A percentile compares a stretch with the other conserved stretches of the same genome.
phyloP scores from a whole-genome alignment of 2,113 vertebrate genomes.

The Raja brachyura region DNA sequence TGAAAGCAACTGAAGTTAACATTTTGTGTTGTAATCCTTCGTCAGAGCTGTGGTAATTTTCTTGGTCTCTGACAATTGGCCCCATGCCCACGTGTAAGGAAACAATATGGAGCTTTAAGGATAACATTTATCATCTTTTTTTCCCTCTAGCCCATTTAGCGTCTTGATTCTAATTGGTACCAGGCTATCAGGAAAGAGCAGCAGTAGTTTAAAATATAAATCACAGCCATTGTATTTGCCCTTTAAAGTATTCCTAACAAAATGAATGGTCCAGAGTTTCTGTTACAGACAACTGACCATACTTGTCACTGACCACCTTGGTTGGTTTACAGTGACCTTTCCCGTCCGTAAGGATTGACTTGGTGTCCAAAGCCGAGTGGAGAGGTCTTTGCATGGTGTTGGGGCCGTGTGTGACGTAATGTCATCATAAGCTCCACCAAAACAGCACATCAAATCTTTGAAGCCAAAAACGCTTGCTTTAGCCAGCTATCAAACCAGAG shows the following conservation, averaged over 20 bases:
- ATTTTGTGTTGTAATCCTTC: not conserved
- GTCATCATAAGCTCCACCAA: too few relatives aligned
- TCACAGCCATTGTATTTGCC: not conserved
- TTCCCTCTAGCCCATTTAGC: not conserved
- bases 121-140: not conserved
- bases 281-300: too few relatives aligned
- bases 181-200: not conserved
- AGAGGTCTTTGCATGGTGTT: too few relatives aligned
- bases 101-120: not conserved
- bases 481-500: too few relatives aligned
- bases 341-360: too few relatives aligned
- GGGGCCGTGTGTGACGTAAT: too few relatives aligned
- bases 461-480: too few relatives aligned
- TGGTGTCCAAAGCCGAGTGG: too few relatives aligned
- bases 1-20: not conserved
- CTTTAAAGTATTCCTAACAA: not conserved
- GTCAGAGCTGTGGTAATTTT: not conserved
- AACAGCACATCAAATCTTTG: too few relatives aligned
- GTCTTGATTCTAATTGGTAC: not conserved
- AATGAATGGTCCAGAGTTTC: not conserved
- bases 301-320: too few relatives aligned
- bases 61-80: not conserved
- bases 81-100: not conserved
- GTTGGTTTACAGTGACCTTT: too few relatives aligned
- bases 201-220: not conserved